Base-by-base conservation (phyloP, 2,113 vertebrate species). In the Lepisosteus osseus region DNA sequence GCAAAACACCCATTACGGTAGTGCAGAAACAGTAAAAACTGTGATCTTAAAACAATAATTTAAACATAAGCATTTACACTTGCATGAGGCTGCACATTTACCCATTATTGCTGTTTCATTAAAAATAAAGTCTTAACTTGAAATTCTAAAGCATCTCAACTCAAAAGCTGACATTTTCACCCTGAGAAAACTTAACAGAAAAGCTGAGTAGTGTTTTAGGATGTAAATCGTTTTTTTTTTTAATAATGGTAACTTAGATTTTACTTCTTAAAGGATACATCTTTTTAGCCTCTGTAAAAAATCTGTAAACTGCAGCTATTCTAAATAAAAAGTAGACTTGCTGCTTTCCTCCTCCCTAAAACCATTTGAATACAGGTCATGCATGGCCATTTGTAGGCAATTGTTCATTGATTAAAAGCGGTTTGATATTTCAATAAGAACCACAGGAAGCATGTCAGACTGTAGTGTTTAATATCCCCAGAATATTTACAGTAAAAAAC, bases 61-160 rank as follows among this genome's bases (percentile, higher is more conserved):
- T 67, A 72, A 51, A 67, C 41, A 11, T 66, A 14, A 76, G 67
- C 47, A 68, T 63, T 61, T 70, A 13, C 79, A 76, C 64, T 45
- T 74, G 73, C 47, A 68, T 1, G 63, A 73, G 67, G 57, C 74
- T 77, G 77, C 54, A 69, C 76, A 78, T 62, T 63, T 78, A 85
- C 80, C 76, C 71, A 77, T 90, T 91, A 90, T 91, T 91, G 89
- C 89, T 90, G 73, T 77, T 81, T 83, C 79, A 83, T 69, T 70
- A 76, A 76, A 66, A 69, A 74, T 63, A 68, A 71, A 57, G 15
- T 65, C 73, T 77, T 67, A 76, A 76, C 71, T 72, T 76, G 45
- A 70, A 68, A 81, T 72, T 79, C 70, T 83, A 89, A 89, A 89
- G 84, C 84, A 69, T 80, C 54, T 11, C 6, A 79, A 80, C 76